These are phyloP conservation scores for Anguilla pacifica DNA, from an alignment of 2,797 vertebrate genomes.

Conservation along the genomic window DNA sequence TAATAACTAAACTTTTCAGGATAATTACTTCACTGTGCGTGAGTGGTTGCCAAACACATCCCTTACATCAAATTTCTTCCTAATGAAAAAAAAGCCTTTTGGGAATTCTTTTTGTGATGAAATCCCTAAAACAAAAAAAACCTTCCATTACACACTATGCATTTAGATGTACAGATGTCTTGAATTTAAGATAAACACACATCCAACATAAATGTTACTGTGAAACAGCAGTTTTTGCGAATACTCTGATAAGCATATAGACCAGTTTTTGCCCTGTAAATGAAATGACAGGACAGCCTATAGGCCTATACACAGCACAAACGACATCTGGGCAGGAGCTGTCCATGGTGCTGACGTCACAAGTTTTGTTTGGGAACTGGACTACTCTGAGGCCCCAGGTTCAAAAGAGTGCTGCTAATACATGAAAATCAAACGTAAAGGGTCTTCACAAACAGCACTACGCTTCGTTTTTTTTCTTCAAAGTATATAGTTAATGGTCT, in stretches of 20 bases:
- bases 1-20: background rate
- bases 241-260: background rate
- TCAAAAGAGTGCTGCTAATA: too few relatives aligned
- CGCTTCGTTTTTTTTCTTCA: background rate
- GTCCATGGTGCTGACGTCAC: background rate
- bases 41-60: too few relatives aligned
- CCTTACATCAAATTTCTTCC: too few relatives aligned
- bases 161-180: background rate
- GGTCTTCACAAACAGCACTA: background rate
- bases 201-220: background rate
- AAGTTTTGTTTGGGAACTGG: background rate
- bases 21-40: background rate
- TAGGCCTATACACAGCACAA: background rate
- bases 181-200: background rate
- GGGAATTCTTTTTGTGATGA: too few relatives aligned
- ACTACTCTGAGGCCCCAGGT: background rate
- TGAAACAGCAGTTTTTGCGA: background rate
- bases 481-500: background rate
- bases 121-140: too few relatives aligned
- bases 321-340: background rate
- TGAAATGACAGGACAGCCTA: background rate
- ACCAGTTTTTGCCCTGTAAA: background rate
- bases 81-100: too few relatives aligned
- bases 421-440: background rate
- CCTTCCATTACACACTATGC: too few relatives aligned